Base-by-base conservation (phyloP, 2,888 invertebrate species). In the Argynnis bischoffii region DNA sequence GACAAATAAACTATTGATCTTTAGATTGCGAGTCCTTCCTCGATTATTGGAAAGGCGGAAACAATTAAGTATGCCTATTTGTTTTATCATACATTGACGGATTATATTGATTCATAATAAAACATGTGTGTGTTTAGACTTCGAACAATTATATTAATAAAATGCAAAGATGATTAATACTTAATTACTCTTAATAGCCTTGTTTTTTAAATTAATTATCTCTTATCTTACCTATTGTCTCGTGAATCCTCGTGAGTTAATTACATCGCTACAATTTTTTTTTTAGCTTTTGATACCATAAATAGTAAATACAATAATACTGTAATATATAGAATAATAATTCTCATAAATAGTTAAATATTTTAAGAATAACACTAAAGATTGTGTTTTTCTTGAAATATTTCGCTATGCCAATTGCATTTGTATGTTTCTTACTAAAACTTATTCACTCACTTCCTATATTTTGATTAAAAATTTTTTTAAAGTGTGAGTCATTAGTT, bases 21-120 rank as follows among this genome's bases (percentile, higher is more conserved):
- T 55, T 59, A 53, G 59, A 55, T 51, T 61, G 55, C 14, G 41
- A 46, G 48, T 63, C 26, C 56, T 63, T 67, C 55, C 48, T 66
- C 50, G 63, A 63, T 55, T 66, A 48, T n/a, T 26, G 63, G 59
- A 61, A 66, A 48, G 63, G 64, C 66, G 63, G 69, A 60, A 63
- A 69, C 53, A 50, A 57, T 51, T 41, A 55, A 61, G 53, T 61
- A 61, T 51, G 15, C n/a, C 6, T 59, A 47, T 15, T 48, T n/a
- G 11, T 15, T 47, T 26, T 26, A n/a, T n/a, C 26, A 59, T n/a
- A 59, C 13, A 16, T 26, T 59, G n/a, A 48, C 21, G 26, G 16
- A 59, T 26, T 13, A 48, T 26, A 26, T 59, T 21, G 6, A 48
- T 21, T 26, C 8, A 47, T 41, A 41, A 41, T 41, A 41, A 26